These are phyloP conservation scores for Helarctos malayanus DNA, from an alignment of 2,797 vertebrate genomes.

Conservation along the genomic window DNA sequence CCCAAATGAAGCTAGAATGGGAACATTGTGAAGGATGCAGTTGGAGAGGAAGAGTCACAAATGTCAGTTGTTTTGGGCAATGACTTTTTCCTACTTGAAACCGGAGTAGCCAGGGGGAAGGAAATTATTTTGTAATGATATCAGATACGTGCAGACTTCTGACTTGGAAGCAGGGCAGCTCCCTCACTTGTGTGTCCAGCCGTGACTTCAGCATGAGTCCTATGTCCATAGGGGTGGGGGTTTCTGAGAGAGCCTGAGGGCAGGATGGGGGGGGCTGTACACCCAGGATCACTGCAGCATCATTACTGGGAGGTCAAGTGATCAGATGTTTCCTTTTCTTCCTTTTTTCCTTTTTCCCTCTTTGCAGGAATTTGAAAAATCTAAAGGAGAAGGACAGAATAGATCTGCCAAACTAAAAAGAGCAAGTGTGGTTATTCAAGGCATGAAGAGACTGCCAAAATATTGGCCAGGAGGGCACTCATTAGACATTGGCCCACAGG, in stretches of 20 bases:
- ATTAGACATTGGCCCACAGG: neutral
- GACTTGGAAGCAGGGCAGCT: neutral
- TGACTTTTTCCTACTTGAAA: conserved; percentile 11
- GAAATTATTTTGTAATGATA: conserved; percentile 31
- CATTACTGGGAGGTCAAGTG: neutral
- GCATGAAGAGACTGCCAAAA: neutral
- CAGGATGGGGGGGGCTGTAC: too few species aligned
- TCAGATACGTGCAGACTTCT: neutral
- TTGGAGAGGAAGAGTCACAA: neutral
- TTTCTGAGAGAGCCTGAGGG: neutral
- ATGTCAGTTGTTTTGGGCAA: neutral
- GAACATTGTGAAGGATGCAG: neutral
- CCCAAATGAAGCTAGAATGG: neutral
- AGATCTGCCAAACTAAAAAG: neutral
- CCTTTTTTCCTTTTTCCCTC: neutral
- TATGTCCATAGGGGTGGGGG: neutral
- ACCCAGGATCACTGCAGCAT: neutral
- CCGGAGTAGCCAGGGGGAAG: neutral
- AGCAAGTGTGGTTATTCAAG: neutral
- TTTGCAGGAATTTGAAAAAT: neutral
- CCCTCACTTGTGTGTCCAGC: neutral
- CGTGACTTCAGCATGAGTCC: neutral
- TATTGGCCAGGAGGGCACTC: neutral
- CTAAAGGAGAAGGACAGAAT: neutral
- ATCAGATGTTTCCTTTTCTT: neutral